Evolutionary conservation across 2,888 invertebrate species (phyloP), one percentile per base, ranked within the genome.

Genomic region (Philonicus albiceps): DNA sequence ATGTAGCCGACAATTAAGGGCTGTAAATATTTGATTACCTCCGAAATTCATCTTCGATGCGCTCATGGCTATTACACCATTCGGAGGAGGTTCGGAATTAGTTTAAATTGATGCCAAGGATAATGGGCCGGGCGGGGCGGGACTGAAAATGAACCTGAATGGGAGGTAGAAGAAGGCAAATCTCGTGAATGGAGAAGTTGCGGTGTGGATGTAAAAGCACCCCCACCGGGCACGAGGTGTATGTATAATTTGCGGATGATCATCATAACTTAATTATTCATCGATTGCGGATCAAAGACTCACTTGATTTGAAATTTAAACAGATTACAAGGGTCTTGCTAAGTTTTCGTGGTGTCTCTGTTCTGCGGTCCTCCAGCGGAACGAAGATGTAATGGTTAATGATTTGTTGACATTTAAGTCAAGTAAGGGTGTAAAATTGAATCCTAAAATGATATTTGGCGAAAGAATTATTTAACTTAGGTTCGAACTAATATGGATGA

Each of bases 191-290:
- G 1, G 34, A 34, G 34, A 8, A 34, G 34, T 16, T 74, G 31
- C 31, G 31, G n/a, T 22, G 22, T 1, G 78, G 40, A 13, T 0
- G 43, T 4, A 2, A 49, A 43, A 78, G 8, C 5, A 13, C 43
- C 40, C n/a, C 40, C 40, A 27, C 34, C 27, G 34, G 64, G 37
- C 16, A 31, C 13, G 31, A 72, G 8, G 27, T 53, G 64, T n/a
- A n/a, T 37, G 64, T 64, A 37, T 55, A 72, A 83, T 64, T 83
- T 83, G 72, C 72, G 72, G 72, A 72, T 34, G 83, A 83, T 83
- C 83, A 83, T 83, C 64, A 83, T 83, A 72, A 72, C 83, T 83
- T 83, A 83, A 83, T 83, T 83, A 83, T 83, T 83, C 83, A 83
- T 83, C 64, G 83, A 83, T 83, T 83, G 83, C 53, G 83, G 83